Evolutionary conservation across 2,888 invertebrate species (phyloP), one percentile per base, ranked within the genome.

Genomic region (Neoitamus cyanurus): DNA sequence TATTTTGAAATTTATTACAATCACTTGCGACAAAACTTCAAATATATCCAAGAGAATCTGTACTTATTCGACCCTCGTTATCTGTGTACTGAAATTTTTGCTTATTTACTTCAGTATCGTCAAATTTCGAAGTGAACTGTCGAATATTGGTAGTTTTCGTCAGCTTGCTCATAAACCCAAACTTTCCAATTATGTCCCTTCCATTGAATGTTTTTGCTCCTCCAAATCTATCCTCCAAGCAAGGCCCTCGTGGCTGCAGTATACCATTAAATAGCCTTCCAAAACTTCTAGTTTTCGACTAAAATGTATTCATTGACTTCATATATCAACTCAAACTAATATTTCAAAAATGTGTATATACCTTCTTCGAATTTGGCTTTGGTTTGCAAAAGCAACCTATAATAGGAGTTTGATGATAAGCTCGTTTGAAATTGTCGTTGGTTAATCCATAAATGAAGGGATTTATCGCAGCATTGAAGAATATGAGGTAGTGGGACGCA

Each of bases 401-500:
- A 3, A 89, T 70, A 36, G 89, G 88, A 92, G 96, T 96, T 11
- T 91, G 95, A 42, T 88, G 87, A 90, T 96, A 94, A 13, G 95
- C 95, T 80, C 93, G 93, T 11, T 93, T 91, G 88, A 96, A 94
- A 87, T 94, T 93, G 36, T 94, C 93, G 88, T 95, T 96, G 9
- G 94, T 95, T 84, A 94, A 94, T 2, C 95, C 96, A 87, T 96
- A 96, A 85, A 96, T 94, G 0, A 96, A 90, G 0, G 96, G 96
- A 89, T 96, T 96, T 78, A 96, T 90, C 1, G 95, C 95, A 3
- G 95, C 94, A 89, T 95, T 96, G 2, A 94, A 88, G 87, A 94
- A 94, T 90, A 96, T 94, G 1, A 96, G 90, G 88, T 93, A 95
- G 88, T 94, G 94, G 0, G 95, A 94, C 0, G 92, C 90, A 87